These are phyloP conservation scores for Erpornis zantholeuca DNA, from an alignment of 2,113 vertebrate genomes.

Conservation along the genomic window DNA sequence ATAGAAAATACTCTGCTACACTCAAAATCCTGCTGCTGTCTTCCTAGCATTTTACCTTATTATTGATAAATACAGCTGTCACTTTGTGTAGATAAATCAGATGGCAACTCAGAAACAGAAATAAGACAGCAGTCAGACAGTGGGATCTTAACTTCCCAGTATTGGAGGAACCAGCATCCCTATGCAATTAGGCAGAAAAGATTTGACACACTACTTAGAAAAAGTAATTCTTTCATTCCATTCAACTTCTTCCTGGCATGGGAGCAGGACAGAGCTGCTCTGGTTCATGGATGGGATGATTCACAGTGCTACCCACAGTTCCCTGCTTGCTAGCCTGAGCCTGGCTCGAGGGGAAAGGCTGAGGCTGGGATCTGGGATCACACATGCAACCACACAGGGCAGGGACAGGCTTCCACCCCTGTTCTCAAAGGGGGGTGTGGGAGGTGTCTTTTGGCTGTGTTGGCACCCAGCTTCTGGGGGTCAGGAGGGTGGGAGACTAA, in stretches of 20 bases:
- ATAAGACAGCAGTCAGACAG: background rate
- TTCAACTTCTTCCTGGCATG: background rate
- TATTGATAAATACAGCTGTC: background rate
- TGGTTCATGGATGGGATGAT: background rate
- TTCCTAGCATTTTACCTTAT: background rate
- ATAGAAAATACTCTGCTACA: background rate
- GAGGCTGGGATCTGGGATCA: background rate
- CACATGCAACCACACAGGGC: fast-evolving
- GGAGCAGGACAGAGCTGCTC: background rate
- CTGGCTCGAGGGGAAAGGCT: background rate
- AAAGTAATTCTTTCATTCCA: background rate
- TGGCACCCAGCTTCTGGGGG: background rate
- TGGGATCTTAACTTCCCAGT: background rate
- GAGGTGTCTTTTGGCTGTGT: background rate
- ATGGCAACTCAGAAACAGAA: background rate
- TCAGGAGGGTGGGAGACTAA: background rate
- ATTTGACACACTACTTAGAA: background rate
- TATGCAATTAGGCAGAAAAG: background rate
- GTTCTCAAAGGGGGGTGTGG: background rate
- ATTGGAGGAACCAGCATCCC: background rate
- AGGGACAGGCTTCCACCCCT: background rate
- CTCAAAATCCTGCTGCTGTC: background rate
- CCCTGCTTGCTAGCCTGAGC: background rate
- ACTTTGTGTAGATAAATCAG: background rate
- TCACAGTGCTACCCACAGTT: background rate